Percentiles rank a stretch among this genome's conserved stretches.
These are phyloP conservation scores for Austrolebias charrua DNA, from an alignment of 2,797 vertebrate genomes.

Conservation along the genomic window DNA sequence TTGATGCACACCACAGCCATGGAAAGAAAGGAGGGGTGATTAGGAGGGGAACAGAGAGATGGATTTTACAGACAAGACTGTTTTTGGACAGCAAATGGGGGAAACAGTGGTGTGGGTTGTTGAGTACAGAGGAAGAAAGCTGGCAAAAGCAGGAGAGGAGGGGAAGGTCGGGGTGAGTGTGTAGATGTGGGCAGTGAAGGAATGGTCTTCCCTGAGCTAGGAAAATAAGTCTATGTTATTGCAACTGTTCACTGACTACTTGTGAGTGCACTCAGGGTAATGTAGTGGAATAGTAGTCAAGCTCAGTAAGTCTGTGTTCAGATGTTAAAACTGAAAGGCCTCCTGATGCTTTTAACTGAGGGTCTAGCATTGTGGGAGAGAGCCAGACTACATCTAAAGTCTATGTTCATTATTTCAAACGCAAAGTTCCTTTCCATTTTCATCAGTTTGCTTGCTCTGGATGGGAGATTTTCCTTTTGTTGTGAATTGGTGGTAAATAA, in stretches of 20 bases:
- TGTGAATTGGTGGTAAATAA: too few relatives aligned
- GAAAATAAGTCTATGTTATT: conserved; percentile 70
- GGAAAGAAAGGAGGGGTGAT: conserved; percentile 50
- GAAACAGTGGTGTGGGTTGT: conserved; percentile 60
- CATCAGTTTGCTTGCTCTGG: too few relatives aligned
- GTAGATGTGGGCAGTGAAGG: conserved; percentile 46
- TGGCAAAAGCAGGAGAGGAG: conserved; percentile 48
- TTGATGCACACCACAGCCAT: conserved; percentile 72
- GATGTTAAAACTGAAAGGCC: conserved; percentile 24
- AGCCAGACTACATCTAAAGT: conserved; percentile 24
- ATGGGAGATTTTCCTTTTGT: too few relatives aligned
- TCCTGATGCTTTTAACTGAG: conserved; percentile 7
- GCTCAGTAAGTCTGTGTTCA: conserved; percentile 19
- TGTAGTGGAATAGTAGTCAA: conserved; percentile 37
- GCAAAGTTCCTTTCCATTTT: conserved; percentile 26
- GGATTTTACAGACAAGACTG: conserved; percentile 75
- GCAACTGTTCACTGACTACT: conserved; percentile 61
- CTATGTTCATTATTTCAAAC: conserved; percentile 22
- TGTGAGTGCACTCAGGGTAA: conserved; percentile 40
- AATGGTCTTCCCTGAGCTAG: conserved; percentile 64
- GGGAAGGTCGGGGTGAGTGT: conserved; percentile 8
- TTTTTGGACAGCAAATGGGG: conserved; percentile 68
- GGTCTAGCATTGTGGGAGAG: conserved; percentile 22
- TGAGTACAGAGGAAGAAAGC: conserved; percentile 60
- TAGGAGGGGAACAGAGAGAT: conserved; percentile 49